Conservation (phyloP, 2,888 invertebrate species). For the Melitaea athalia region DNA sequence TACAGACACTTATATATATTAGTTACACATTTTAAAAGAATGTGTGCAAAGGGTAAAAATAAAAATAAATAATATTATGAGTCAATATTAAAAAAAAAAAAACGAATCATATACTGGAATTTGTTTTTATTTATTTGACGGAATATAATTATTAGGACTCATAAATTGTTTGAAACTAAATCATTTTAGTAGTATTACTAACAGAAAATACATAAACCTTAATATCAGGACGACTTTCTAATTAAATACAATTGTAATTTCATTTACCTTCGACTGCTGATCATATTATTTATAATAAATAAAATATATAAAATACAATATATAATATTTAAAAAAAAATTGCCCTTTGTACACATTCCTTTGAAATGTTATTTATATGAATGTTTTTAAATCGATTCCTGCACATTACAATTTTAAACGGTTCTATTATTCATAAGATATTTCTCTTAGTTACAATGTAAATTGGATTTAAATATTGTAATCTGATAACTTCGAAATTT, state of each 20-base stretch:
- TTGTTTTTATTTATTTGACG: not conserved
- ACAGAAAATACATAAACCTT: too few relatives aligned
- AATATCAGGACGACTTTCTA: too few relatives aligned
- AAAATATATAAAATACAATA: too few relatives aligned
- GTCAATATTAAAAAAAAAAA: not conserved
- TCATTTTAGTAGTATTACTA: too few relatives aligned
- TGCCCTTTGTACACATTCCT: conserved; percentile 5
- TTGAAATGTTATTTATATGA: not conserved
- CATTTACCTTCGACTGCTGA: too few relatives aligned
- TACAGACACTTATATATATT: conserved; percentile 23
- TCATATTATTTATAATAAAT: too few relatives aligned
- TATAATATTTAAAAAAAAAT: too few relatives aligned
- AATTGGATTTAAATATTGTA: conserved; percentile 29
- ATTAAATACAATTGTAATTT: too few relatives aligned
- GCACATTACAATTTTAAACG: conserved; percentile 37
- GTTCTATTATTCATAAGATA: conserved; percentile 37
- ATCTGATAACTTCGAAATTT: conserved; percentile 26
- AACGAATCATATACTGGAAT: not conserved
- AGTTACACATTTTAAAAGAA: not conserved
- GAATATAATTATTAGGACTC: too few relatives aligned
- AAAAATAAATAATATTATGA: not conserved
- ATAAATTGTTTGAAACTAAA: too few relatives aligned
- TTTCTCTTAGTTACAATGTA: conserved; percentile 30
- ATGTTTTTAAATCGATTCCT: conserved; percentile 24
- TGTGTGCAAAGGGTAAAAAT: not conserved